Evolutionary conservation across 2,888 invertebrate genomes (phyloP), one percentile per base, ranked within the genome.

Genomic region (Clistopyga incitator): DNA sequence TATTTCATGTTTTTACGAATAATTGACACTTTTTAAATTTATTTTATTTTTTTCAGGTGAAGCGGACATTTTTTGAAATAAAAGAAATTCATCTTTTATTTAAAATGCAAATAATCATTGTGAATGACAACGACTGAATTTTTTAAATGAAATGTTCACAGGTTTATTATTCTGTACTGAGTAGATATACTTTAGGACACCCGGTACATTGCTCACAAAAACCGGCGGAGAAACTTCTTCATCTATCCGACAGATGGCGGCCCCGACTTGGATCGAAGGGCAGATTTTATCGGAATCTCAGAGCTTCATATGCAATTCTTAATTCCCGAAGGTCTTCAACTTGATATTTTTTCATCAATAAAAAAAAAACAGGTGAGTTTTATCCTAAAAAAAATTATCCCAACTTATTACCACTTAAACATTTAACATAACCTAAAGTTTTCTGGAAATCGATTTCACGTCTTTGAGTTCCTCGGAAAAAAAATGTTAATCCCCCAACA

Each of bases 121-220:
- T 13, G 45, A 45, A 38, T 38, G 8, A 38, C 34, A 1, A 38
- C 4, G 3, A 38, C 1, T 8, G 34, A 38, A 6, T 8, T 38
- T 8, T 38, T 38, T 10, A 10, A 10, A 2, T 38, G 2, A 38
- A 38, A 10, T 6, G 2, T 38, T 38, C 10, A 10, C n/a, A 38
- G 38, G 8, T 38, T 38, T 38, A 8, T 10, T 2, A 8, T 1
- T 8, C 10, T 10, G 10, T 38, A 34, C 34, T 34, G 34, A 34
- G 47, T n/a, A 2, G 29, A 29, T 29, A 70, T 50, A 11, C 50
- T 65, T 76, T 23, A 18, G 20, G 68, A 61, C 80, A 83, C 77
- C 79, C 76, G 79, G 52, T 83, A 80, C 20, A 45, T 34, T 11
- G 50, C 6, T 76, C 68, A 70, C 34, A 15, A 61, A 25, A 50